Conservation (phyloP, 2,113 vertebrate genomes). For the Micronisus gabar region DNA sequence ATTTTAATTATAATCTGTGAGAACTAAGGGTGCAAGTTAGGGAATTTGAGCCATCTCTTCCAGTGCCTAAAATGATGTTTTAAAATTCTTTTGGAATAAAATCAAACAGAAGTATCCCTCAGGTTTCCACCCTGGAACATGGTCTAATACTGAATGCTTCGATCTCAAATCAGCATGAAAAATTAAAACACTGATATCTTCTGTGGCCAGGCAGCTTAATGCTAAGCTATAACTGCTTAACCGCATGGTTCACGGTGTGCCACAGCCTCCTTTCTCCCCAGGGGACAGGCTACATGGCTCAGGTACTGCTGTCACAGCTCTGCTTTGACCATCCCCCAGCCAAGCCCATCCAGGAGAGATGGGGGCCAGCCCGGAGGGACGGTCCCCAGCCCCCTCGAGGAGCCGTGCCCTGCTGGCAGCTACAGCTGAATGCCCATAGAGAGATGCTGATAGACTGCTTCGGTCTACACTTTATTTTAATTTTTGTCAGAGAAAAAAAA, state of each 20-base stretch:
- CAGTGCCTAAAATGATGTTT: neutral
- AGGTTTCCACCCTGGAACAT: neutral
- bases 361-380: neutral
- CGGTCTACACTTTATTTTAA: neutral
- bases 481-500: neutral
- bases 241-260: fast-evolving
- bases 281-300: neutral
- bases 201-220: neutral
- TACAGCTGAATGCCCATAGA: no score
- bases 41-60: neutral
- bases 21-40: neutral
- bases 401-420: neutral
- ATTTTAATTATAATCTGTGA: neutral
- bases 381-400: neutral
- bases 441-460: neutral
- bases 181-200: neutral
- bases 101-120: neutral
- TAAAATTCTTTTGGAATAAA: neutral
- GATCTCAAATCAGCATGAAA: neutral
- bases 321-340: fast-evolving
- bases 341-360: neutral
- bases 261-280: neutral
- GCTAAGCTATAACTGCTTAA: neutral
- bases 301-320: neutral
- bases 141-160: neutral